phyloP scores from a whole-genome alignment of 2,888 invertebrate genomes.

The Hypomecis atomaria region DNA sequence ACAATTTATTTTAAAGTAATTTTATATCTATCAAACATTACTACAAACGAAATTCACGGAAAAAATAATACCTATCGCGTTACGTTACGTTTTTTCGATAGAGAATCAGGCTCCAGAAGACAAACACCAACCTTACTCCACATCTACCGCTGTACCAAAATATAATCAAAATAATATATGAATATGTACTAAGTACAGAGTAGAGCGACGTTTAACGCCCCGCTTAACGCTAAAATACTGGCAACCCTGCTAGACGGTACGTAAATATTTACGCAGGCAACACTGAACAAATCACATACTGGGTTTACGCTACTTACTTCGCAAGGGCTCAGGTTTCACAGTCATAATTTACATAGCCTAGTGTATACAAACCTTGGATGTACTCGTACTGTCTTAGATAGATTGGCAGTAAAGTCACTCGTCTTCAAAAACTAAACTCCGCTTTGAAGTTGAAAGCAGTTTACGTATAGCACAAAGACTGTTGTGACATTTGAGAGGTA shows the following conservation, averaged over 20 bases:
- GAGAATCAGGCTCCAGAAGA: too few relatives aligned
- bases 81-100: too few relatives aligned
- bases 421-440: too few relatives aligned
- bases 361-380: not conserved
- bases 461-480: too few relatives aligned
- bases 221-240: constrained; percentile 6
- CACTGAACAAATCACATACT: constrained; percentile 6
- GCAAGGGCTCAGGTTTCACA: not conserved
- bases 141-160: not conserved
- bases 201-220: constrained; percentile 5
- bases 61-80: too few relatives aligned
- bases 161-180: not conserved
- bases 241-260: constrained; percentile 3
- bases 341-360: not conserved
- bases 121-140: not conserved
- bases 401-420: too few relatives aligned
- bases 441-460: too few relatives aligned
- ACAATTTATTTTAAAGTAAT: too few relatives aligned
- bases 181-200: not conserved
- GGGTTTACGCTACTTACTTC: constrained; percentile 9
- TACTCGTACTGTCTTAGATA: too few relatives aligned
- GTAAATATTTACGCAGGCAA: constrained; percentile 8
- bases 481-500: too few relatives aligned
- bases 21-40: too few relatives aligned
- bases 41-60: too few relatives aligned